Evolutionary conservation across 2,113 vertebrate species (phyloP), one percentile per base, ranked within the genome.

Genomic region (Mobula hypostoma): DNA sequence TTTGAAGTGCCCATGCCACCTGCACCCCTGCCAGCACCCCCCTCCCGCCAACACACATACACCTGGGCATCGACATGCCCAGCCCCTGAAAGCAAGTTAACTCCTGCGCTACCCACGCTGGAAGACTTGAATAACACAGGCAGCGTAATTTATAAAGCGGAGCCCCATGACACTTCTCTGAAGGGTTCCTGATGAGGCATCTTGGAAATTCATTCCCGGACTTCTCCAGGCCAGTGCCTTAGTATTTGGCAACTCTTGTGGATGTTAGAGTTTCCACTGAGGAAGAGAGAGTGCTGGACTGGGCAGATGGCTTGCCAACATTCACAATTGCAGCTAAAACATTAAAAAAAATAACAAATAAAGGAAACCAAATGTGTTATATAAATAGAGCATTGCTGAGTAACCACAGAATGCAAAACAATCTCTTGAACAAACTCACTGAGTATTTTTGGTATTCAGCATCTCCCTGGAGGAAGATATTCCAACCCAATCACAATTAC

Each of bases 371-470:
- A 90, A 90, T 66, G 61, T 90, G 85, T 90, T 90, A 66, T 32
- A 90, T 90, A 68, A 90, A 90, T 90, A 90, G 85, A 68, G 63
- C 85, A 66, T 68, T n/a, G 61, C 85, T 15, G 85, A 90, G 85
- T 68, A 90, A 66, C 85, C 85, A 15, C 85, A 90, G 85, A 90
- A 90, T 90, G 85, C 85, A 90, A 90, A 90, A 90, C 85, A 90
- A 90, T 66, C n/a, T 90, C 85, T 74, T 90, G 85, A 90, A 90
- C 85, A 90, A 90, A 66, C 14, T 63, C 61, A 66, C 56, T 87
- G 85, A 36, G 63, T 90, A 90, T 32, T 90, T 90, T 90, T 90
- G 85, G 85, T 90, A 90, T 66, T 66, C 61, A 14, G 61, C 61
- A 90, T 90, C 85, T 90, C 85, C n/a, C 85, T 2, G 15, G 85